Evolutionary conservation across 1,140 invertebrate species (phyloP).

Genomic region (Dinothrombium tinctorium): DNA sequence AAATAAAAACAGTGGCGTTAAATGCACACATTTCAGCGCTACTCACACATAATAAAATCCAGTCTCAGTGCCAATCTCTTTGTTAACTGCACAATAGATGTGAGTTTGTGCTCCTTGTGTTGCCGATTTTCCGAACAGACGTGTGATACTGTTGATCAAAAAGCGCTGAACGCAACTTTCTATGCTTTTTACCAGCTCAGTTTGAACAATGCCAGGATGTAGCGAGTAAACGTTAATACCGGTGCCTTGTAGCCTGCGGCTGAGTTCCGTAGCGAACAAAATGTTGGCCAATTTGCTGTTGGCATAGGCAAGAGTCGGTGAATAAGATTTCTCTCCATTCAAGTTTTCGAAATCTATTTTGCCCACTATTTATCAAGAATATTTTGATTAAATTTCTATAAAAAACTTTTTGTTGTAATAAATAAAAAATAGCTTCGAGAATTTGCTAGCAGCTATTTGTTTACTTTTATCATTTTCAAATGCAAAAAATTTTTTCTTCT

Average conservation of each 20-base stretch:
- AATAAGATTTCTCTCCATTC: neutral
- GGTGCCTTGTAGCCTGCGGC: constrained; percentile 29
- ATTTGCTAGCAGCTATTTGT: too few relatives aligned
- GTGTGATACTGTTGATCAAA: too few relatives aligned
- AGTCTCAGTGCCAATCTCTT: too few relatives aligned
- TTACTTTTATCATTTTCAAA: too few relatives aligned
- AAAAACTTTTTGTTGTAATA: too few relatives aligned
- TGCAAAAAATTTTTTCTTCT: too few relatives aligned
- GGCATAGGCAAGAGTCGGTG: constrained; percentile 35
- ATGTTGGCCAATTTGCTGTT: constrained; percentile 76
- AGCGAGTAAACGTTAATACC: constrained; percentile 11
- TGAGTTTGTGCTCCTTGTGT: too few relatives aligned
- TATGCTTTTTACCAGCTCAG: constrained; percentile 12
- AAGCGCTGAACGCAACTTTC: constrained; percentile 8
- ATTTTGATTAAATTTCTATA: neutral
- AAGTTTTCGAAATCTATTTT: neutral
- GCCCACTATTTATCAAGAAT: neutral
- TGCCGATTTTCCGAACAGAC: too few relatives aligned
- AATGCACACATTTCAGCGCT: too few relatives aligned
- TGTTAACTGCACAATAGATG: too few relatives aligned
- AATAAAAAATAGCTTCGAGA: neutral
- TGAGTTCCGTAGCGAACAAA: constrained; percentile 58
- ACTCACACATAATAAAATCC: too few relatives aligned
- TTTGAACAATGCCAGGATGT: constrained; percentile 14
- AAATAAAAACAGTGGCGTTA: too few relatives aligned